Evolutionary conservation across 2,888 invertebrate species (phyloP).

Genomic region (Heliconius hortense): DNA sequence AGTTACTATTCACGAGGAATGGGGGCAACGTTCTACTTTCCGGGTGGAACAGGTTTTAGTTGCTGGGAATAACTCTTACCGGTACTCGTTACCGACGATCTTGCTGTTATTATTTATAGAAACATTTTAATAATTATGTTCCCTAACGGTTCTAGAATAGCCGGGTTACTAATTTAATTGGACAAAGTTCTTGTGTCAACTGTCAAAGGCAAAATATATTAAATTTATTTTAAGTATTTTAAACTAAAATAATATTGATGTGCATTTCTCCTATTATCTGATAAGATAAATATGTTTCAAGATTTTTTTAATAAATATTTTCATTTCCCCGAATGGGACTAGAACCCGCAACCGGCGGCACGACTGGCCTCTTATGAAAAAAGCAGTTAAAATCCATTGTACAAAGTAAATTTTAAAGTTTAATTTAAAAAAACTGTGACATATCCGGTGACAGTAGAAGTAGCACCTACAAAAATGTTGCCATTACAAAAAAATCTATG

Average conservation of each 20-base stretch:
- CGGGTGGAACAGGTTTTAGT: constrained; percentile 64
- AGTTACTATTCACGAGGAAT: constrained; percentile 57
- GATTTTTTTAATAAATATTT: too few species aligned
- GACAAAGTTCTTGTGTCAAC: neutral
- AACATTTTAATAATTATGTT: constrained; percentile 39
- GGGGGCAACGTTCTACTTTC: constrained; percentile 76
- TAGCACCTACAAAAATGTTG: neutral
- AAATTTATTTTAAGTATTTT: neutral
- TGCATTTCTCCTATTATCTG: too few species aligned
- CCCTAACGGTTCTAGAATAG: constrained; percentile 6
- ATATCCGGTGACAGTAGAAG: neutral
- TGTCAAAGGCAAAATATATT: neutral
- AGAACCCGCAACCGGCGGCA: too few species aligned
- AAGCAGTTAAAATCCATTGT: neutral
- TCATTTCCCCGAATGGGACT: too few species aligned
- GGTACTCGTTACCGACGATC: constrained; percentile 43
- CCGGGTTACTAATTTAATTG: constrained; percentile 4
- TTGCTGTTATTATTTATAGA: constrained; percentile 41
- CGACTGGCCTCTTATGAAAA: too few species aligned
- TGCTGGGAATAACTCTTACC: constrained; percentile 42
- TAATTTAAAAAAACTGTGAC: neutral
- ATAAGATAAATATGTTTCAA: too few species aligned
- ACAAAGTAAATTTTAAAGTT: neutral
- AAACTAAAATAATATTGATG: neutral
- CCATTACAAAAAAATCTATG: neutral